A percentile compares a stretch with the other conserved stretches of the same genome.
Evolutionary conservation across 2,797 vertebrate species (phyloP).

Genomic region (Anguilla obscura): DNA sequence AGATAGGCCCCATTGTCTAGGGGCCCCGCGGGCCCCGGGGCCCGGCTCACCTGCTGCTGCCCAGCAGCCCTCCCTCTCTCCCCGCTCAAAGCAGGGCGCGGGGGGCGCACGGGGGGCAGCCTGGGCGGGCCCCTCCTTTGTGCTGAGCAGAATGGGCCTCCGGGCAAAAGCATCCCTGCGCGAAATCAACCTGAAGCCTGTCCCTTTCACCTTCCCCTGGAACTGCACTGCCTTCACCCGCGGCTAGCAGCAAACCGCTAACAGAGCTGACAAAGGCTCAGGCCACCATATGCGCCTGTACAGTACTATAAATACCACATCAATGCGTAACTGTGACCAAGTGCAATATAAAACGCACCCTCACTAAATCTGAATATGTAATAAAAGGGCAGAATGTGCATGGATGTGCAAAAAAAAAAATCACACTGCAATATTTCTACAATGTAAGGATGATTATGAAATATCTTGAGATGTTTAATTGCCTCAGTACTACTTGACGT

Average conservation of each 20-base stretch:
- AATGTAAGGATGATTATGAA: neutral
- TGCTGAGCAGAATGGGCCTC: slow-evolving; percentile 19
- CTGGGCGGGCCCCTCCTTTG: neutral
- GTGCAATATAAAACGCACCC: neutral
- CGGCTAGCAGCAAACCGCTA: neutral
- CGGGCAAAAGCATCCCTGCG: neutral
- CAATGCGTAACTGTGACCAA: neutral
- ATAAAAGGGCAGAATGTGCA: neutral
- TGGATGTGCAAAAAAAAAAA: neutral
- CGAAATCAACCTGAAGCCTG: slow-evolving; percentile 1
- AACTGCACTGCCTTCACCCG: neutral
- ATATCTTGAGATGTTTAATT: neutral
- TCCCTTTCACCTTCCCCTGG: neutral
- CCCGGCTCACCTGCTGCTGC: neutral
- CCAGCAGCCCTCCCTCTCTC: neutral
- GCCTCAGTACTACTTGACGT: neutral
- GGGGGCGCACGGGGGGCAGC: neutral
- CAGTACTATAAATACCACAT: neutral
- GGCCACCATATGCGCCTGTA: neutral
- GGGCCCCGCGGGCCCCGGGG: neutral
- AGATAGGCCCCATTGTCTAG: too few relatives aligned
- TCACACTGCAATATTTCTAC: neutral
- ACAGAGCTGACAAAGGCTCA: neutral
- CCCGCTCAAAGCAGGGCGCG: neutral
- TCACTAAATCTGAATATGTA: neutral